Percentiles rank a stretch among this genome's conserved stretches.
These are phyloP conservation scores for Nesoenas mayeri DNA, from an alignment of 2,113 vertebrate genomes.

Conservation along the genomic window DNA sequence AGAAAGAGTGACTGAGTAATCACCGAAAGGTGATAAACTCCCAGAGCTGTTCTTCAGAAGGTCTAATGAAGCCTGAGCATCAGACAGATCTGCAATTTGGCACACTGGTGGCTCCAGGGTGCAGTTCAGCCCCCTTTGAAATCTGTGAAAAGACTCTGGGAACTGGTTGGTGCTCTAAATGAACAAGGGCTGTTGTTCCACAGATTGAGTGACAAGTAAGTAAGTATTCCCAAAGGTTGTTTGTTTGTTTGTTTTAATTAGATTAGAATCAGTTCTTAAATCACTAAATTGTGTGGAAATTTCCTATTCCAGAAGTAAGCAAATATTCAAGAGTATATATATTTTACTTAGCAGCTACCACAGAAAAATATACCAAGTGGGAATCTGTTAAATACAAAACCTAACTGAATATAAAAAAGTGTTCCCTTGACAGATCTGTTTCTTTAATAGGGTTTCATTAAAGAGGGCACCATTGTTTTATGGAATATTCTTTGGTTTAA, in stretches of 20 bases:
- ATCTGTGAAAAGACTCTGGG: background rate
- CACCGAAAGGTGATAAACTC: background rate
- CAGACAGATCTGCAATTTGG: background rate
- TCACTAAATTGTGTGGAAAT: constrained; percentile 61
- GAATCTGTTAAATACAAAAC: constrained; percentile 59
- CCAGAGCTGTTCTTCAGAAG: background rate
- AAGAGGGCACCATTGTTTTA: constrained; percentile 52
- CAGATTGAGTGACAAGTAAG: background rate
- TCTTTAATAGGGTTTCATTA: constrained; percentile 46
- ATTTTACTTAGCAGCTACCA: constrained; percentile 65
- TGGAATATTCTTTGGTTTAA: constrained; percentile 25
- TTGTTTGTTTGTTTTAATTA: background rate
- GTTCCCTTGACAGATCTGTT: constrained; percentile 36
- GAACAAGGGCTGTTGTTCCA: constrained; percentile 51
- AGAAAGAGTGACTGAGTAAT: background rate
- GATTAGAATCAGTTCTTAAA: constrained; percentile 60
- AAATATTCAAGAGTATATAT: constrained; percentile 64
- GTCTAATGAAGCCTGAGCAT: background rate
- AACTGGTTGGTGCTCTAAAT: constrained; percentile 1
- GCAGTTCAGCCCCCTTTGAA: background rate
- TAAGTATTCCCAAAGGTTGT: background rate
- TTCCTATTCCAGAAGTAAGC: constrained; percentile 63
- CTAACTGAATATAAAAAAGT: constrained; percentile 45
- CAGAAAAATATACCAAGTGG: constrained; percentile 65
- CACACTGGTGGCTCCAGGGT: background rate